Evolutionary conservation across 2,113 vertebrate genomes (phyloP).

Genomic region (Bostrychus sinensis): DNA sequence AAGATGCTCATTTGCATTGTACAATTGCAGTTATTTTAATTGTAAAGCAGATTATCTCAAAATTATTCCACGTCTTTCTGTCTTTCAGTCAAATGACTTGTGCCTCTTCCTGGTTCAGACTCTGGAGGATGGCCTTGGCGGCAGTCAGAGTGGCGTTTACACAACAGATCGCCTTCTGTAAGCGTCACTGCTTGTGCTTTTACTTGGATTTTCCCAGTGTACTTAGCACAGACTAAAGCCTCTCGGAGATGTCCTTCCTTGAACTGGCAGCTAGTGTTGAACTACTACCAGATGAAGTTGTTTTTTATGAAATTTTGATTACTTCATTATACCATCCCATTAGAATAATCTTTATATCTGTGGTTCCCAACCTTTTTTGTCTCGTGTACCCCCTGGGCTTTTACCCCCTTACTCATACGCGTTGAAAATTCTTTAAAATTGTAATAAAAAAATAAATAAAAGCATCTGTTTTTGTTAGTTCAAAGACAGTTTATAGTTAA

Average conservation of each 20-base stretch:
- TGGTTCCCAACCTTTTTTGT: too few relatives aligned
- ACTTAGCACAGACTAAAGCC: conserved; percentile 9
- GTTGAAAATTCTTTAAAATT: too few relatives aligned
- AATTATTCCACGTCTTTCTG: background rate
- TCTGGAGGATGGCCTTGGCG: conserved; percentile 66
- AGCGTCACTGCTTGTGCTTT: conserved; percentile 34
- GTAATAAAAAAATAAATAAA: too few relatives aligned
- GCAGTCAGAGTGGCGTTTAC: conserved; percentile 29
- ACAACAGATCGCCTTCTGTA: conserved; percentile 73
- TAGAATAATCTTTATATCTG: too few relatives aligned
- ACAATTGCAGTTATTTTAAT: background rate
- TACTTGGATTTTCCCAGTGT: conserved; percentile 13
- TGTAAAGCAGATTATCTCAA: background rate
- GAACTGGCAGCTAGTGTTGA: too few relatives aligned
- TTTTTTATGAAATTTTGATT: too few relatives aligned
- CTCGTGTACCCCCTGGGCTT: too few relatives aligned
- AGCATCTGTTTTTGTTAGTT: too few relatives aligned
- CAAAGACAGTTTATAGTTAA: too few relatives aligned
- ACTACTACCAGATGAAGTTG: too few relatives aligned
- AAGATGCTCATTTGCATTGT: conserved; percentile 3
- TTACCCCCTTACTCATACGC: too few relatives aligned
- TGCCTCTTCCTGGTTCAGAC: conserved; percentile 76
- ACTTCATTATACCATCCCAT: too few relatives aligned
- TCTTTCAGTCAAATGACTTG: conserved; percentile 73
- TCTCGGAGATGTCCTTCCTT: background rate